Base-by-base conservation (phyloP, 2,888 invertebrate genomes). In the Acronicta aceris region DNA sequence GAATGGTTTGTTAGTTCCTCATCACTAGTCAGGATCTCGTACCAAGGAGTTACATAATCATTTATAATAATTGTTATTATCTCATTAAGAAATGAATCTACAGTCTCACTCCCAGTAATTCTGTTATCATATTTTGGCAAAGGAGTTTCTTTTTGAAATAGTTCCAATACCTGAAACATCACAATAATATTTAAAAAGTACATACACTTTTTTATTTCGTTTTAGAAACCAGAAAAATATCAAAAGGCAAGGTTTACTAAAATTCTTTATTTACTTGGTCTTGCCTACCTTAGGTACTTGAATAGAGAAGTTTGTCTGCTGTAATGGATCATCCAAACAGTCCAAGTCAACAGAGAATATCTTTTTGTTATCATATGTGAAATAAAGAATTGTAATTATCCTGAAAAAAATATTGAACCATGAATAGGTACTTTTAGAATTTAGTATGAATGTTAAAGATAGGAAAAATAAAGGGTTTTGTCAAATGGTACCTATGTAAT, bases 21-120 rank as follows among this genome's bases (percentile, higher is more conserved):
- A 89, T 98, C 97, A 79, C 96, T 95, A 0, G 96, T 96, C 76
- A 96, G 86, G 62, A 96, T 85, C 83, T 94, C 95, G 84, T 96
- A 97, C 97, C 97, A 97, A 0, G 97, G 96, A 69, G 96, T 96
- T 47, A 98, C 96, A 93, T 98, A 98, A 89, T 98, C 98, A 84
- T 97, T 95, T 53, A 98, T 95, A 54, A 98, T 95, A 73, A 97
- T 97, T 65, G 96, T 96, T 78, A 98, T 95, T 81, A 98, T 98
- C 93, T 98, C 97, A 91, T 98, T 98, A 52, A 98, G 94, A 77
- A 97, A 97, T 80, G 97, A 97, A 92, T 98, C 98, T 63, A 98
- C 98, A 36, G 97, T 95, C 80, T 97, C 97, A 81, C 98, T 97
- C 27, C 98, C 98, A 25, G 98, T 98, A 69, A 98, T 97, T 81